phyloP scores from a whole-genome alignment of 2,888 invertebrate species.

The Harmothoe impar region DNA sequence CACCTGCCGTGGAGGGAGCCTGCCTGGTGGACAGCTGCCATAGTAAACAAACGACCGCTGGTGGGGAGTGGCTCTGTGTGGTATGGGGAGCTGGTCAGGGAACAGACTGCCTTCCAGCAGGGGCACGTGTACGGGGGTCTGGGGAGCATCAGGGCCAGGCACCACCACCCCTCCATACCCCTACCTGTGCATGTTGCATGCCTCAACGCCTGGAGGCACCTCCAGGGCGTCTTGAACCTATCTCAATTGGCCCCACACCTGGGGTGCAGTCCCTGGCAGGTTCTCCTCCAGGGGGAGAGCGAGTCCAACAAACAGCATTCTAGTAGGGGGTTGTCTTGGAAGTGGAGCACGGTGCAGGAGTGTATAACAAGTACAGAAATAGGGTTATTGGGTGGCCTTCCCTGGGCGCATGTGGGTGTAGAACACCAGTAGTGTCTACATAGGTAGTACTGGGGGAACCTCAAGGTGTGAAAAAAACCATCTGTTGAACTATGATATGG shows the following conservation, averaged over 20 bases:
- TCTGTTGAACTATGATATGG: too few relatives aligned
- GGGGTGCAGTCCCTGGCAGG: not conserved
- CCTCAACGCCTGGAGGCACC: not conserved
- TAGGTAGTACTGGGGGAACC: too few relatives aligned
- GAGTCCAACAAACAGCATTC: too few relatives aligned
- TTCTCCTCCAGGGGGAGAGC: too few relatives aligned
- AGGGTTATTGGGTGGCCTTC: too few relatives aligned
- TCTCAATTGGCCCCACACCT: not conserved
- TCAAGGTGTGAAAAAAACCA: too few relatives aligned
- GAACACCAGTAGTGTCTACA: too few relatives aligned
- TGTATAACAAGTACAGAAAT: constrained; percentile 11
- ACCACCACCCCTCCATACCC: not conserved
- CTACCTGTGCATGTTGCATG: not conserved
- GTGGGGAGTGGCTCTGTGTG: not conserved
- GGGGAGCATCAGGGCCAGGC: not conserved
- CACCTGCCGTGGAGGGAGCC: not conserved
- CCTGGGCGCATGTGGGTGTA: too few relatives aligned
- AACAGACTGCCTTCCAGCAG: not conserved
- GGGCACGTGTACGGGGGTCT: constrained; percentile 5
- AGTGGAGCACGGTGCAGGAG: too few relatives aligned
- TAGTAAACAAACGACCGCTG: constrained; percentile 22
- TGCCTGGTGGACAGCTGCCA: not conserved
- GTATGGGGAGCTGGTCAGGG: not conserved
- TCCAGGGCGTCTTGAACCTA: not conserved
- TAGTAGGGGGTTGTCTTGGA: too few relatives aligned